Evolutionary conservation across 2,113 vertebrate genomes (phyloP).

Genomic region (Pica pica): DNA sequence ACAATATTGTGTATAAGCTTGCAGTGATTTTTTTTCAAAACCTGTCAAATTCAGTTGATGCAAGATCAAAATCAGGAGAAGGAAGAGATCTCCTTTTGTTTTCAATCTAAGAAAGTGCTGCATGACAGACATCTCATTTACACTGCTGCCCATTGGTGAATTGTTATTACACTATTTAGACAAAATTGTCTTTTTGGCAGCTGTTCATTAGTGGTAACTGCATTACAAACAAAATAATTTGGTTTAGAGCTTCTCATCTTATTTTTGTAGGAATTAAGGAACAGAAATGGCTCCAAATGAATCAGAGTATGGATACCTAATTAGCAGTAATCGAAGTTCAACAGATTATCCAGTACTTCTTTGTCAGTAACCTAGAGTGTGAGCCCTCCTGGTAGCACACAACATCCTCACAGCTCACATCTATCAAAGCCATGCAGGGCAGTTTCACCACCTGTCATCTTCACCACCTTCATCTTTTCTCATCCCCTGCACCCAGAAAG

Average conservation of each 20-base stretch:
- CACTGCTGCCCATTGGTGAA: background rate
- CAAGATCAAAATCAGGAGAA: background rate
- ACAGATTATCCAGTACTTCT: background rate
- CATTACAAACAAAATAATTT: background rate
- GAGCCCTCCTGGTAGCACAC: background rate
- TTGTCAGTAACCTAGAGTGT: background rate
- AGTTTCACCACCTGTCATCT: background rate
- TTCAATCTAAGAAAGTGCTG: background rate
- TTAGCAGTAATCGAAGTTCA: background rate
- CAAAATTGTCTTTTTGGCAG: constrained; percentile 31
- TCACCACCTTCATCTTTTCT: background rate
- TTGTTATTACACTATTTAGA: background rate
- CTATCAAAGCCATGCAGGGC: background rate
- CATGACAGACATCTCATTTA: background rate
- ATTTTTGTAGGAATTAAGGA: background rate
- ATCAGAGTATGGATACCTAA: background rate
- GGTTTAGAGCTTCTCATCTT: constrained; percentile 1
- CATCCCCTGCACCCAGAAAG: background rate
- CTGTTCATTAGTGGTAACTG: constrained; percentile 3
- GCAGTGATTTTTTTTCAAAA: background rate
- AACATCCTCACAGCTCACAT: background rate
- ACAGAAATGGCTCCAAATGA: background rate
- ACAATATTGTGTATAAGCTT: background rate
- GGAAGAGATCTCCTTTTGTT: background rate
- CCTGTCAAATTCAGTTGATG: background rate